Evolutionary conservation across 2,888 invertebrate genomes (phyloP), one percentile per base, ranked within the genome.

Genomic region (Sphaerophoria taeniata): DNA sequence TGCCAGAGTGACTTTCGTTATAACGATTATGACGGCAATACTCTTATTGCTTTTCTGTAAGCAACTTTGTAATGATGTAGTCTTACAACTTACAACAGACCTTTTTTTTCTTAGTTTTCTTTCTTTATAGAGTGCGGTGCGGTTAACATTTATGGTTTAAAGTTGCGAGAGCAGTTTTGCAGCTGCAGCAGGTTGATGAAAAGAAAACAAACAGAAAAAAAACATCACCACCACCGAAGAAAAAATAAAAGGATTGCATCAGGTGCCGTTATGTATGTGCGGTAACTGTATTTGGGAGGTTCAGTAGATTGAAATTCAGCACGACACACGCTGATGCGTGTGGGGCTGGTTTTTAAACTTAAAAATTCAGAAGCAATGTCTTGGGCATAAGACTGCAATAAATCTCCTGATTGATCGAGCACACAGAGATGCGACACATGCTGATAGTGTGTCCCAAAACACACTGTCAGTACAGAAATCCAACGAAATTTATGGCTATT

Each of bases 111-210:
- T 53, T 69, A n/a, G 0, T 11, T 69, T 31, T 67, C n/a, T 11
- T 14, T 49, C 6, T 47, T 49, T 49, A 31, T 16, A n/a, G 16
- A 49, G 31, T 73, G 49, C 24, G 60, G 31, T 73, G 49, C 24
- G 60, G 36, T 12, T 60, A 43, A 60, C 53, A 53, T 70, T 69
- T 78, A 70, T 73, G 79, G 75, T 47, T 75, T 80, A 51, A 80
- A 85, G 43, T 80, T 85, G 76, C 69, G 47, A 72, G 80, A 84
- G 84, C 55, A 72, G 75, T 75, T 70, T 47, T 84, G 80, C 79
- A 76, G 80, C 79, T 85, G 84, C 80, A 80, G 24, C 71, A 70
- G 49, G 56, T 70, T 65, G 56, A 43, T 74, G 45, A 31, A 24
- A 24, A 24, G 31, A 33, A 67, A 51, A 61, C 60, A 60, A 24